Conservation (phyloP, 2,888 invertebrate genomes). For the Morpho achilles region DNA sequence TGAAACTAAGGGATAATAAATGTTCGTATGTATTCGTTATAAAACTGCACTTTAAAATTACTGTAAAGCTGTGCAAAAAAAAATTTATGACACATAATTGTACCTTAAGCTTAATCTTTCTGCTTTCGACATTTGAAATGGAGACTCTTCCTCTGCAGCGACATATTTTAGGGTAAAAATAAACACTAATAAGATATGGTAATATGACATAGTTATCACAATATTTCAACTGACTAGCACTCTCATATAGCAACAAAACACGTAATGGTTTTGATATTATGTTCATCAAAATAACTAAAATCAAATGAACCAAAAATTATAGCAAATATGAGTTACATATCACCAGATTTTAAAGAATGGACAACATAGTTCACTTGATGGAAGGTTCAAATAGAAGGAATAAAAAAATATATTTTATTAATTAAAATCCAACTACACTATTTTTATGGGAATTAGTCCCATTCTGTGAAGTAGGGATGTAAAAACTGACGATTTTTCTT, state of each 20-base stretch:
- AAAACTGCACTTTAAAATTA: too few relatives aligned
- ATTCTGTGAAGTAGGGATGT: too few relatives aligned
- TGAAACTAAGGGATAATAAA: too few relatives aligned
- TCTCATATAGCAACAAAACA: slow-evolving; percentile 12
- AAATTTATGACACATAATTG: too few relatives aligned
- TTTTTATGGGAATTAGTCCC: too few relatives aligned
- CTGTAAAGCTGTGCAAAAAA: too few relatives aligned
- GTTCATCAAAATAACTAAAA: slow-evolving; percentile 15
- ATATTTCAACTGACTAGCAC: slow-evolving; percentile 38
- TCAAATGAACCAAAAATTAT: slow-evolving; percentile 12
- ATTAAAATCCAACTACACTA: too few relatives aligned
- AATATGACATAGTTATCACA: slow-evolving; percentile 51
- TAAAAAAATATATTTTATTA: slow-evolving; percentile 7
- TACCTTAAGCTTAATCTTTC: slow-evolving; percentile 84
- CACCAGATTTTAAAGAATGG: slow-evolving; percentile 14
- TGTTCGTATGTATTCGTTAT: too few relatives aligned
- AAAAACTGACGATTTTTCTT: too few relatives aligned
- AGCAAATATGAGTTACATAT: slow-evolving; percentile 24
- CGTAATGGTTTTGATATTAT: slow-evolving; percentile 7
- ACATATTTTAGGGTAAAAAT: slow-evolving; percentile 65
- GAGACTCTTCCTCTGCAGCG: slow-evolving; percentile 57
- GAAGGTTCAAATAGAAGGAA: background rate
- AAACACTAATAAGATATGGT: slow-evolving; percentile 61
- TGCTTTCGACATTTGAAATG: slow-evolving; percentile 78
- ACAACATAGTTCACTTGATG: too few relatives aligned